Percentiles rank a stretch among this genome's conserved stretches.
Conservation (phyloP, 2,888 invertebrate species). For the Nemotelus pantherinus region DNA sequence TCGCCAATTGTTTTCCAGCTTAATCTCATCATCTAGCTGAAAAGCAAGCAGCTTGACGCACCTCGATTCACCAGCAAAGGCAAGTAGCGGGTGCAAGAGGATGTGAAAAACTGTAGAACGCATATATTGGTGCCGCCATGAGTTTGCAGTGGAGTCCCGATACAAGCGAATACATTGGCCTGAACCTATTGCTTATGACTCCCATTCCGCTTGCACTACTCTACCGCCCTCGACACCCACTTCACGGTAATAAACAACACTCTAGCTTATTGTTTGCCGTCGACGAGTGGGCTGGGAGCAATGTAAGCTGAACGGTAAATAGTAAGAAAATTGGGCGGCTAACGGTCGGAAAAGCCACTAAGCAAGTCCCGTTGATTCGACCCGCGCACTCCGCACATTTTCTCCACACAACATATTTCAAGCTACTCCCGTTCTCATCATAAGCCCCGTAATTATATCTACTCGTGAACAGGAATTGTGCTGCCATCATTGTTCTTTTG, state of each 20-base stretch:
- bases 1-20: constrained; percentile 35
- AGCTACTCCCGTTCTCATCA: constrained; percentile 38
- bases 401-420: background rate
- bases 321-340: constrained; percentile 38
- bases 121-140: constrained; percentile 22
- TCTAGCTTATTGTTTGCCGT: constrained; percentile 36
- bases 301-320: constrained; percentile 27
- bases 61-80: background rate
- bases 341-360: constrained; percentile 38
- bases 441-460: constrained; percentile 34
- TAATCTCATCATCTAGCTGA: constrained; percentile 35
- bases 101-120: background rate
- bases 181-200: background rate
- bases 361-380: constrained; percentile 13
- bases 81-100: background rate
- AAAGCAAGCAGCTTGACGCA: constrained; percentile 1
- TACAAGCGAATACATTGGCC: constrained; percentile 31
- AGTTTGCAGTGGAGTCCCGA: background rate
- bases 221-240: constrained; percentile 2
- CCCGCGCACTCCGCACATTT: background rate
- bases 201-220: background rate
- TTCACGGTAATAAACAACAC: constrained; percentile 38
- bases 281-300: background rate
- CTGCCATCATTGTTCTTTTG: constrained; percentile 43
- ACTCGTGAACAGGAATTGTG: constrained; percentile 37